Evolutionary conservation across 2,113 vertebrate species (phyloP), one percentile per base, ranked within the genome.

Genomic region (Cricetomys ansorgei): DNA sequence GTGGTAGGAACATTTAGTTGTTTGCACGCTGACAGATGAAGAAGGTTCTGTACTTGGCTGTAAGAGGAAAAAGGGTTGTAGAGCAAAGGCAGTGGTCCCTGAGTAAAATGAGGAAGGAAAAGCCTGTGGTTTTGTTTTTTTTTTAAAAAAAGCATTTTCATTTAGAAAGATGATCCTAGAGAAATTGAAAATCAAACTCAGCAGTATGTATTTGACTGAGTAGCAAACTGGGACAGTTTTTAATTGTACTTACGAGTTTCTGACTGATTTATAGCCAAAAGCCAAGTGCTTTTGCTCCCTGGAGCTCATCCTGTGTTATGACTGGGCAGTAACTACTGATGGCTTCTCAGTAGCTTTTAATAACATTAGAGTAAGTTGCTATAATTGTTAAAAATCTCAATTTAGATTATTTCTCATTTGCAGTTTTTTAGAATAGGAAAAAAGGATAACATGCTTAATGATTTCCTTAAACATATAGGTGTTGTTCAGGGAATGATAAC

Each of bases 401-500:
- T 79, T 55, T 50, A 43, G 25, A 12, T 48, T 72, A 43, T 19
- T 89, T 81, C 64, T 57, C 12, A 53, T 96, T 80, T 80, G 43
- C 50, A n/a, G 37, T n/a, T 3, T 55, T 83, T 83, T 73, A 70
- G 55, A 50, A 34, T 53, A 89, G 65, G 65, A n/a, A 25, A 59
- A n/a, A 59, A 92, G 27, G 1, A 0, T 76, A 55, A 55, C 67
- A 16, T 83, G 57, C 65, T 94, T 77, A 94, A 34, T 75, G 55
- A n/a, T 73, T 77, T 93, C 29, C 92, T 90, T 91, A 55, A 88
- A 84, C 31, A 40, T 62, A 57, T 84, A 99, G 99, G 99, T 94
- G 99, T 99, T 40, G 99, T 99, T 85, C 99, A 99, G 97, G 99
- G 99, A 27, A 99, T 99, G 99, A 98, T 99, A 97, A 99, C 99